phyloP scores from a whole-genome alignment of 2,113 vertebrate genomes.

The Salvelinus sp. region DNA sequence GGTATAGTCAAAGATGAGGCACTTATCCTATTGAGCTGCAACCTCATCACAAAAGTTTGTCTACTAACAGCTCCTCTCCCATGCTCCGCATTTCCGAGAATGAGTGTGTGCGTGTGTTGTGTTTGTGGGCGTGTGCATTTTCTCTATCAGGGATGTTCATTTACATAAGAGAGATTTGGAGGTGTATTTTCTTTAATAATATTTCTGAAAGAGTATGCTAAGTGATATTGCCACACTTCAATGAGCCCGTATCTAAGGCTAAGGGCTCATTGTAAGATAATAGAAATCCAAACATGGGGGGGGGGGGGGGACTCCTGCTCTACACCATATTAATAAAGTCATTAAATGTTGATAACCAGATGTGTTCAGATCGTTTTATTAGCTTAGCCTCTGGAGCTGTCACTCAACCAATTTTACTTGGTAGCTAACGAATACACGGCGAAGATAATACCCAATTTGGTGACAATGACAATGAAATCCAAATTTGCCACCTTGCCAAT shows the following conservation, averaged over 20 bases:
- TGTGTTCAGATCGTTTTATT: conserved; percentile 30
- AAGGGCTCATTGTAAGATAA: conserved; percentile 46
- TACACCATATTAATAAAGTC: conserved; percentile 51
- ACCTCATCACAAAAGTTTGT: not conserved
- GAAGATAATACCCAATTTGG: no score
- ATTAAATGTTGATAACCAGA: conserved; percentile 67
- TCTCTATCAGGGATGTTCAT: not conserved
- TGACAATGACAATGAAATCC: no score
- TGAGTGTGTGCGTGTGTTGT: not conserved
- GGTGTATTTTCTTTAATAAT: no score
- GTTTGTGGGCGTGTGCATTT: not conserved
- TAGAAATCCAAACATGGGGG: conserved; percentile 35
- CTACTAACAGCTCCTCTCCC: not conserved
- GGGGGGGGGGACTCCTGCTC: conserved; percentile 29
- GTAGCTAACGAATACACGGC: no score
- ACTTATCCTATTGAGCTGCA: not conserved
- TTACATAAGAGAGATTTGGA: no score
- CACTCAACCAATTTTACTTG: not conserved
- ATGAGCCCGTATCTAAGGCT: conserved; percentile 6
- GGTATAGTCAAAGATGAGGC: not conserved
- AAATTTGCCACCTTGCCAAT: no score
- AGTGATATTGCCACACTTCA: conserved; percentile 41
- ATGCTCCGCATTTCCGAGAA: not conserved
- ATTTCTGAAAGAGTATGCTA: conserved; percentile 19
- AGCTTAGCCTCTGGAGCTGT: conserved; percentile 40